Base-by-base conservation (phyloP, 1,140 invertebrate species). In the Ptiloglossa arizonensis region DNA sequence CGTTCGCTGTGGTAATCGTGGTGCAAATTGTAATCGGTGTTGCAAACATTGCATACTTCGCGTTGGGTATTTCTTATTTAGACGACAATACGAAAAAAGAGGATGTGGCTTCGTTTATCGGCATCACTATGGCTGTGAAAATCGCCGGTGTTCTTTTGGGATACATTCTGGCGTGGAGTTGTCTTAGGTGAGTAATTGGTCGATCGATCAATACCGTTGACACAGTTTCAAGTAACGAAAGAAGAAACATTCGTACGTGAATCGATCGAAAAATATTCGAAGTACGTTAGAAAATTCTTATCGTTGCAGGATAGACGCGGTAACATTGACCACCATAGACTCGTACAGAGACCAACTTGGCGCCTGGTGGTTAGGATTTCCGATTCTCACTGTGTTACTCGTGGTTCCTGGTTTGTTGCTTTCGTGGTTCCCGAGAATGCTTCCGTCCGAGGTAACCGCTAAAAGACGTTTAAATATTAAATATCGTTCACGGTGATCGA, bases 21-120 rank as follows among this genome's bases (percentile, higher is more conserved):
- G 93, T 94, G 0, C 95, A 96, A 86, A 88, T 95, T 72, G 84
- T 94, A 2, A 90, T 93, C 57, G 95, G 94, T 15, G 90, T 95
- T 56, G 94, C 93, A 11, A 93, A 93, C 22, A 91, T 95, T 52
- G 93, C 94, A 0, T 96, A 95, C 80, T 95, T 94, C 81, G 93
- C 94, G 0, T 89, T 96, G 1, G 95, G 95, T 2, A 91, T 96
- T 22, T 94, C 95, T 3, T 96, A 96, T 86, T 92, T 96, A 35
- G 95, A 96, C 77, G 95, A 96, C 80, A 95, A 95, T 82, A 94
- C 94, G 0, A 93, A 94, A 64, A 94, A 91, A 71, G 92, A 93
- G 54, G 93, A 95, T 56, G 93, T 94, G 24, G 91, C 95, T 8
- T 84, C 90, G 15, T 93, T 93, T 22, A 88, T 94, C 24, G 91